These are phyloP conservation scores for Plebejus argus DNA, from an alignment of 2,888 invertebrate genomes.

Conservation along the genomic window DNA sequence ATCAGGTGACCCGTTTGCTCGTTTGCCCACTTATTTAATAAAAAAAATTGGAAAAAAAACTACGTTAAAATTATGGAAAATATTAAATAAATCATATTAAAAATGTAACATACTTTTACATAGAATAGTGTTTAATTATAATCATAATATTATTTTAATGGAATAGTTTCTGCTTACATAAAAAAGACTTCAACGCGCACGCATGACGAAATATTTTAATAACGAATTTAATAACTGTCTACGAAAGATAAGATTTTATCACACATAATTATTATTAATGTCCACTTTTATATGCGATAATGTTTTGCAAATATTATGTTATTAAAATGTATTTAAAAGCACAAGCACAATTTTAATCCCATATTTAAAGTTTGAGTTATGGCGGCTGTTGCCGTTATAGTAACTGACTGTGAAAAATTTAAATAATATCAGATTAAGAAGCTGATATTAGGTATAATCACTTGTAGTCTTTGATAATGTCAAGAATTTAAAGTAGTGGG, in stretches of 20 bases:
- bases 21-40: too few species aligned
- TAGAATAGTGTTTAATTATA: not conserved
- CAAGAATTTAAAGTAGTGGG: too few species aligned
- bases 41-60: too few species aligned
- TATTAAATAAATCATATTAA: not conserved
- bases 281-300: not conserved
- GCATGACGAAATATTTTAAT: slow-evolving; percentile 28
- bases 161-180: not conserved
- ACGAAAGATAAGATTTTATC: slow-evolving; percentile 3
- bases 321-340: too few species aligned
- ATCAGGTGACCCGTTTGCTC: too few species aligned
- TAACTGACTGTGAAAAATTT: too few species aligned
- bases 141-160: not conserved
- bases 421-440: too few species aligned
- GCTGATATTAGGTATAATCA: too few species aligned
- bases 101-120: not conserved
- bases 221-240: slow-evolving; percentile 10
- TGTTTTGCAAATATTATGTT: not conserved
- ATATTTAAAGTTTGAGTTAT: too few species aligned
- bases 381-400: too few species aligned
- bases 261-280: not conserved
- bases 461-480: too few species aligned
- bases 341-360: too few species aligned
- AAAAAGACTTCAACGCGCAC: slow-evolving; percentile 43
- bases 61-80: not conserved